phyloP scores from a whole-genome alignment of 2,888 invertebrate species.

The Macrophya annulata region DNA sequence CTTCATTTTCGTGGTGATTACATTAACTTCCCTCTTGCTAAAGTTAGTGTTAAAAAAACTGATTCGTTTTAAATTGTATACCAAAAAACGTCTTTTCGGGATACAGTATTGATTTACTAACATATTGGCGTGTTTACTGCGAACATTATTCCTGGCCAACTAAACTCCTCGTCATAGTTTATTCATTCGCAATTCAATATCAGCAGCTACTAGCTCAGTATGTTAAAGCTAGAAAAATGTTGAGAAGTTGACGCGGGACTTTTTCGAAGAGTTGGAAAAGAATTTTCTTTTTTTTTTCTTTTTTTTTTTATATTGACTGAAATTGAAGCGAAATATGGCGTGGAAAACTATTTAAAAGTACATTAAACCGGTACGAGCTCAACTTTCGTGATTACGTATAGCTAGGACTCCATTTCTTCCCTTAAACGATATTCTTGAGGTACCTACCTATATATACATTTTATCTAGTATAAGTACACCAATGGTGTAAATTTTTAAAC shows the following conservation, averaged over 20 bases:
- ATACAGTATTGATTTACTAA: constrained; percentile 20
- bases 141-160: constrained; percentile 9
- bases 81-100: not conserved
- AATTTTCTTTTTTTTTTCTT: not conserved
- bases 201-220: not conserved
- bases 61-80: not conserved
- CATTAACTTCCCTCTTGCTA: too few relatives aligned
- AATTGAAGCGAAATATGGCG: constrained; percentile 34
- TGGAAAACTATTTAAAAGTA: constrained; percentile 46
- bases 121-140: constrained; percentile 30
- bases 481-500: not conserved
- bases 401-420: constrained; percentile 13
- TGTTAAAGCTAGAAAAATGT: constrained; percentile 17
- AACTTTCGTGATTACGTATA: constrained; percentile 32
- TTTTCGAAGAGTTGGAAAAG: constrained; percentile 53
- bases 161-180: constrained; percentile 25
- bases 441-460: not conserved
- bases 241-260: not conserved
- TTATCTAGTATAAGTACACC: not conserved
- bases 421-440: not conserved
- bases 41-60: not conserved
- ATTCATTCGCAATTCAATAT: constrained; percentile 47
- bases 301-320: constrained; percentile 14
- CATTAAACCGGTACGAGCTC: constrained; percentile 8
- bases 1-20: too few relatives aligned